phyloP scores from a whole-genome alignment of 1,140 invertebrate genomes.

The Leguminivora glycinivorella region DNA sequence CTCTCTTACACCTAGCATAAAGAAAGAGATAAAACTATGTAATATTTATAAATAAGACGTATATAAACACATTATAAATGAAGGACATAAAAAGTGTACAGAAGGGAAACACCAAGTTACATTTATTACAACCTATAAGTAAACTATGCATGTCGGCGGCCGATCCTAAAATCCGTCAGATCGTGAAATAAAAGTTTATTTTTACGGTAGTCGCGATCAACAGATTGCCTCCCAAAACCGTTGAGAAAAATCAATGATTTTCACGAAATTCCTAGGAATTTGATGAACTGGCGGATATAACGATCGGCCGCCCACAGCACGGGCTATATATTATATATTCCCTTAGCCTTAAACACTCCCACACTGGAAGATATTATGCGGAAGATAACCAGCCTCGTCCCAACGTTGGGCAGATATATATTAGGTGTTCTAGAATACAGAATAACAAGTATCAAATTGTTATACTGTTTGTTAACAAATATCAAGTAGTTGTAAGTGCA shows the following conservation, averaged over 20 bases:
- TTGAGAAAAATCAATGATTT: too few relatives aligned
- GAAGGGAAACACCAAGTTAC: background rate
- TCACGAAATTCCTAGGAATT: too few relatives aligned
- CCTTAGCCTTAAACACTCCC: background rate
- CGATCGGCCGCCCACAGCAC: too few relatives aligned
- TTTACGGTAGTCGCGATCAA: too few relatives aligned
- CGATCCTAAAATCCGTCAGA: too few relatives aligned
- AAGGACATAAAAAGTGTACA: slow-evolving; percentile 7
- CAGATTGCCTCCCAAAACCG: too few relatives aligned
- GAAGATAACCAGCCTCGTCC: slow-evolving; percentile 6
- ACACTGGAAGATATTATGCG: slow-evolving; percentile 24
- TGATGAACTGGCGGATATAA: too few relatives aligned
- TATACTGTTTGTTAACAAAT: background rate
- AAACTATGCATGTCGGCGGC: background rate
- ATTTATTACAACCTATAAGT: background rate
- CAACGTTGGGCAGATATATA: background rate
- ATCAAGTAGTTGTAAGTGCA: too few relatives aligned
- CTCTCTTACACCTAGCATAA: background rate
- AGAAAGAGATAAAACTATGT: slow-evolving; percentile 2
- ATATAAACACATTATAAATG: background rate
- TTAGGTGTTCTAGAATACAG: background rate
- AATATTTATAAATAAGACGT: slow-evolving; percentile 1
- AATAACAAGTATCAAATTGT: background rate
- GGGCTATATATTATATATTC: background rate
- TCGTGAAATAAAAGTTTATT: too few relatives aligned